Conservation (phyloP, 2,113 vertebrate species). For the Plectropomus leopardus region DNA sequence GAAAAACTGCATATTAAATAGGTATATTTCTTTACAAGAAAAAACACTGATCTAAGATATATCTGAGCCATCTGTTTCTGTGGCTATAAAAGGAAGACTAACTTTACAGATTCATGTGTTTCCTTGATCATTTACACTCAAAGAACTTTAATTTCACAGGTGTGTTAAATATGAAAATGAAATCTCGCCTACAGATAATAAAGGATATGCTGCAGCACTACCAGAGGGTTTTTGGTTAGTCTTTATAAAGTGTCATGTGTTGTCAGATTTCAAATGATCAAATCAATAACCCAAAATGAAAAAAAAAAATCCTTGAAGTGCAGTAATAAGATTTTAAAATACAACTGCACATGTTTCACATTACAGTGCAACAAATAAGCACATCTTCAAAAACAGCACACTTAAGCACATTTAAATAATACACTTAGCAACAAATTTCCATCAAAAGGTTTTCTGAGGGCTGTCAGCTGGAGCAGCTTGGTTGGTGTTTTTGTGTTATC, state of each 20-base stretch:
- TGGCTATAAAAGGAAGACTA: neutral
- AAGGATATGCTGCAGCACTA: neutral
- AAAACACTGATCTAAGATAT: neutral
- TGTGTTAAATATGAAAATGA: neutral
- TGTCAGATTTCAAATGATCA: neutral
- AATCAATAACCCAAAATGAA: neutral
- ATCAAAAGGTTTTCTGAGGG: neutral
- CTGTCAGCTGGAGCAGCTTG: neutral
- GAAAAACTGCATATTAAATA: neutral
- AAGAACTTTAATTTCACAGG: neutral
- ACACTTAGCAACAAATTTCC: neutral
- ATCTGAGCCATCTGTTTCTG: neutral
- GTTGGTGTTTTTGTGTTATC: constrained; percentile 1
- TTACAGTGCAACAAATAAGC: neutral
- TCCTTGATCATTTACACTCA: neutral
- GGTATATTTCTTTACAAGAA: neutral
- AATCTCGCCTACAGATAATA: neutral
- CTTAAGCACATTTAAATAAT: neutral
- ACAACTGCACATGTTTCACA: neutral
- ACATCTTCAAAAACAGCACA: neutral
- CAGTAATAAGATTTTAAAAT: constrained; percentile 3
- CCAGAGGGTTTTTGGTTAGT: neutral
- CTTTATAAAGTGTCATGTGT: neutral
- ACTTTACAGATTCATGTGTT: neutral
- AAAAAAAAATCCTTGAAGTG: neutral